phyloP scores from a whole-genome alignment of 2,888 invertebrate genomes.

The Venustoraphidia nigricollis region DNA sequence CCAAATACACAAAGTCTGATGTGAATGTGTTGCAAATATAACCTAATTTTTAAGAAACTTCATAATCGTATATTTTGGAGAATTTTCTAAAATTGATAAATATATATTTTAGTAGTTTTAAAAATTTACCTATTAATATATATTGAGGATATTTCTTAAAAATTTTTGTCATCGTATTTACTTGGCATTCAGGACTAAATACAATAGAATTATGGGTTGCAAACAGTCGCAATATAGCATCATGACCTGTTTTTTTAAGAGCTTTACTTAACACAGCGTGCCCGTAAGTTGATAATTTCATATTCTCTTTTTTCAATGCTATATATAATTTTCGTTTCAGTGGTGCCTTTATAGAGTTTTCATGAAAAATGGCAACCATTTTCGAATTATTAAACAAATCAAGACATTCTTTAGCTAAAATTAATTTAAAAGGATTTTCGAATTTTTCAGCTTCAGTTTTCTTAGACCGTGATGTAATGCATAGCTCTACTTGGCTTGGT shows the following conservation, averaged over 20 bases:
- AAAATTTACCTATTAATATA: constrained; percentile 44
- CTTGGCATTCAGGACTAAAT: constrained; percentile 51
- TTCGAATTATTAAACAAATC: constrained; percentile 55
- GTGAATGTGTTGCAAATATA: too few relatives aligned
- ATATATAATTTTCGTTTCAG: constrained; percentile 48
- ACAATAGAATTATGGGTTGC: constrained; percentile 47
- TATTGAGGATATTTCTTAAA: constrained; percentile 56
- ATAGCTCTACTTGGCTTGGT: constrained; percentile 34
- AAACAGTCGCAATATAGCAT: constrained; percentile 46
- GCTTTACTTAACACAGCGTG: constrained; percentile 48
- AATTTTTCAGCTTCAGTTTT: constrained; percentile 20
- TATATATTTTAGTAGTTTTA: too few relatives aligned
- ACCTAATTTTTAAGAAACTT: too few relatives aligned
- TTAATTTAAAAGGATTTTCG: constrained; percentile 54
- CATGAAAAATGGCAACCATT: constrained; percentile 55
- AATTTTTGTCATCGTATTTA: constrained; percentile 43
- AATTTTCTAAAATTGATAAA: too few relatives aligned
- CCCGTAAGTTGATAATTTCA: constrained; percentile 53
- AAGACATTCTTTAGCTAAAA: constrained; percentile 54
- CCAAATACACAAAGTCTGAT: too few relatives aligned
- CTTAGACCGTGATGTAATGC: constrained; percentile 26
- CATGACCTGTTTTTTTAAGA: constrained; percentile 49
- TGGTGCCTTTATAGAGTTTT: constrained; percentile 51
- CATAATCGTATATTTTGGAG: too few relatives aligned
- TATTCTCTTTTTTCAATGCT: constrained; percentile 44